A percentile compares a stretch with the other conserved stretches of the same genome.
These are phyloP conservation scores for Bothrops jararaca DNA, from an alignment of 2,113 vertebrate species.

Conservation along the genomic window DNA sequence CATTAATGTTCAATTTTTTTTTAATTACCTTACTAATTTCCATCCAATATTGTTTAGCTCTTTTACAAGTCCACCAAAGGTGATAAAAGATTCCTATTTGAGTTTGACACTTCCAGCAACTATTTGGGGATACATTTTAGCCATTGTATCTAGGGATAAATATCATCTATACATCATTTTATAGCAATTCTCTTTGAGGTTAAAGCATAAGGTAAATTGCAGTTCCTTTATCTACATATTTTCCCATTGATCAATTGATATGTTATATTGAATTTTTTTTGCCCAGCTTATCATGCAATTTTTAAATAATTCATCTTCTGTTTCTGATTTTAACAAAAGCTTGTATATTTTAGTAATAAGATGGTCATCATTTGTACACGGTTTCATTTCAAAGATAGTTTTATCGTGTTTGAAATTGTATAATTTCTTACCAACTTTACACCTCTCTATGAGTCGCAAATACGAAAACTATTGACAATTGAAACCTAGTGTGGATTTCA, in stretches of 20 bases:
- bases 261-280: neutral
- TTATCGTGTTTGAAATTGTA: neutral
- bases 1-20: neutral
- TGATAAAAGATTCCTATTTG: neutral
- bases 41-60: neutral
- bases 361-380: neutral
- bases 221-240: neutral
- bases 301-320: neutral
- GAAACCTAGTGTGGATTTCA: neutral
- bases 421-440: neutral
- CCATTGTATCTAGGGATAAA: neutral
- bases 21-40: neutral
- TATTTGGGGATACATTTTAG: neutral
- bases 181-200: neutral
- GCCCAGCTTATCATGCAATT: neutral
- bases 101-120: neutral
- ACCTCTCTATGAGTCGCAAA: neutral
- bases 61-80: neutral
- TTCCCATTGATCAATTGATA: neutral
- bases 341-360: neutral
- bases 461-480: neutral
- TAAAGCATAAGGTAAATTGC: neutral
- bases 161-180: neutral
- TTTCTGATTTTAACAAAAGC: neutral
- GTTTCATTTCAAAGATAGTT: neutral